phyloP scores from a whole-genome alignment of 2,113 vertebrate species.

The Mustela nigripes region DNA sequence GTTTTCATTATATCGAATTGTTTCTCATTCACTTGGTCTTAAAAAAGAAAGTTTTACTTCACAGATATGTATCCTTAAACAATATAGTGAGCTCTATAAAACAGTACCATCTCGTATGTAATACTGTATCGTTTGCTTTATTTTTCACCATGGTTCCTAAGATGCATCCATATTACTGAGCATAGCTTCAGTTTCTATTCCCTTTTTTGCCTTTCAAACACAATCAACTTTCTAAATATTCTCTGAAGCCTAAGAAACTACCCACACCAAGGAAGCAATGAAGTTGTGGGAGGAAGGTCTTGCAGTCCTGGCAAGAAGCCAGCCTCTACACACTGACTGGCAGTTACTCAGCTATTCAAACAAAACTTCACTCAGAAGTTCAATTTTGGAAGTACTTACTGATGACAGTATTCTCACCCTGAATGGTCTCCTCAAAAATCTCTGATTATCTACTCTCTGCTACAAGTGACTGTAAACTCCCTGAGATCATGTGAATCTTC shows the following conservation, averaged over 20 bases:
- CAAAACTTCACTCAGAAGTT: conserved; percentile 17
- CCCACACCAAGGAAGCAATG: neutral
- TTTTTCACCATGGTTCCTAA: conserved; percentile 34
- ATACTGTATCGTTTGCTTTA: neutral
- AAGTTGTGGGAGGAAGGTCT: neutral
- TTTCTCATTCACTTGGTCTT: conserved; percentile 27
- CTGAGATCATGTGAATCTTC: neutral
- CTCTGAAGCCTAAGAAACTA: conserved; percentile 18
- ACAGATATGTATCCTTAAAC: neutral
- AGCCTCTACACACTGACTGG: neutral
- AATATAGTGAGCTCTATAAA: neutral
- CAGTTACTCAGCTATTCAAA: neutral
- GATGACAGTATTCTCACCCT: neutral
- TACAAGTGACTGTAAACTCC: neutral
- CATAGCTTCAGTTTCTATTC: neutral
- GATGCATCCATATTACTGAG: neutral
- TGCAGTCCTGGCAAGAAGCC: neutral
- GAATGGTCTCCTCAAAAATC: neutral
- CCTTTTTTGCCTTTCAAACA: neutral
- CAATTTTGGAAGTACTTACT: neutral
- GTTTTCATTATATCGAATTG: neutral
- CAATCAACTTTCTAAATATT: conserved; percentile 34
- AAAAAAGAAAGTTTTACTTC: neutral
- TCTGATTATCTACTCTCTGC: neutral
- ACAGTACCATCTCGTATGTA: neutral